These are phyloP conservation scores for Cheiracanthium punctorium DNA, from an alignment of 2,888 invertebrate species.

Conservation along the genomic window DNA sequence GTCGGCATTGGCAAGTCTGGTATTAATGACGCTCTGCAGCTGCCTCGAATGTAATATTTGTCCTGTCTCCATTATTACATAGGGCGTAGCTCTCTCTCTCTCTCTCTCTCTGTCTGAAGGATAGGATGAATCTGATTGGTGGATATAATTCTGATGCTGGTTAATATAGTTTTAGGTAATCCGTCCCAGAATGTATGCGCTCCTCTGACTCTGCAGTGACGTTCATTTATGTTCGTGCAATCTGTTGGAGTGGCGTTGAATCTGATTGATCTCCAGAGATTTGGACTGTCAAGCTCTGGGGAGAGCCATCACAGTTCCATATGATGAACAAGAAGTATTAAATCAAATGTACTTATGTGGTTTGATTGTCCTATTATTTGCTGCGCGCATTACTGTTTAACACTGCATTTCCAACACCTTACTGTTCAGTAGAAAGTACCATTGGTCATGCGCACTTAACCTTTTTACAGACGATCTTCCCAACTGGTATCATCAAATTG, in stretches of 20 bases:
- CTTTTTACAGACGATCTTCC: no score
- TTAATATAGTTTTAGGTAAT: conserved; percentile 7
- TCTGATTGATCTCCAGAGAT: neutral
- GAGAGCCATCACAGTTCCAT: neutral
- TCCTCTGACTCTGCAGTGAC: neutral
- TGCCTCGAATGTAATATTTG: conserved; percentile 64
- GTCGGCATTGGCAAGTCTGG: conserved; percentile 16
- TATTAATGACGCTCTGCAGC: conserved; percentile 64
- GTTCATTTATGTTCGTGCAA: neutral
- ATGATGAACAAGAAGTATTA: neutral
- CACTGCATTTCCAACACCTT: no score
- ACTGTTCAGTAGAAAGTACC: no score
- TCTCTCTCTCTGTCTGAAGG: neutral
- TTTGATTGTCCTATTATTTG: no score
- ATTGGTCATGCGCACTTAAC: no score
- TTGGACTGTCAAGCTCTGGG: neutral
- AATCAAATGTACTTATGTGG: no score
- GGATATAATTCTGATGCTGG: conserved; percentile 1
- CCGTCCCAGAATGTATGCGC: neutral
- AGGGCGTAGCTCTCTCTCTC: neutral
- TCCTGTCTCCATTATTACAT: conserved; percentile 51
- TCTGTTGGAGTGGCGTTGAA: neutral
- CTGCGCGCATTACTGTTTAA: no score
- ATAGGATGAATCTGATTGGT: conserved; percentile 45
- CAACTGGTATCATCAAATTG: no score